These are phyloP conservation scores for Periphyllus acericola DNA, from an alignment of 2,888 invertebrate genomes.

Conservation along the genomic window DNA sequence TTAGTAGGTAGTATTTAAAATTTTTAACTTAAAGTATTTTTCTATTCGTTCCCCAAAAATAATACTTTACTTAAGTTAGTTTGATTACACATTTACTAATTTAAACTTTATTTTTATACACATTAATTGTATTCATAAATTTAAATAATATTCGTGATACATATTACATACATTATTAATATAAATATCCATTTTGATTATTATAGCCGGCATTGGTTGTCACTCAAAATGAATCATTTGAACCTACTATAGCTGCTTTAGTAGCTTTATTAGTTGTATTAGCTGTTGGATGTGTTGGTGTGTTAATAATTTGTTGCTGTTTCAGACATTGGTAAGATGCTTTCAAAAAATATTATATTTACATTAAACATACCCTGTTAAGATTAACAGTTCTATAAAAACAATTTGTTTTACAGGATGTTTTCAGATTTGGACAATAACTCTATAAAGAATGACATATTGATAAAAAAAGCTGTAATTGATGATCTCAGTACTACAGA, in stretches of 20 bases:
- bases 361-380: not conserved
- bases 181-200: conserved; percentile 56
- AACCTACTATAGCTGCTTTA: conserved; percentile 85
- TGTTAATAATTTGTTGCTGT: conserved; percentile 88
- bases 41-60: too few species aligned
- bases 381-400: not conserved
- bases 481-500: conserved; percentile 90
- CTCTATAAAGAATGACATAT: conserved; percentile 79
- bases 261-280: conserved; percentile 86
- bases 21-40: not conserved
- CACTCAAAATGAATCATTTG: conserved; percentile 80
- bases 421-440: conserved; percentile 77
- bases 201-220: conserved; percentile 74
- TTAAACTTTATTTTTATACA: not conserved
- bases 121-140: too few species aligned
- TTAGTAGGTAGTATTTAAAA: not conserved
- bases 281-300: conserved; percentile 86
- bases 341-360: not conserved
- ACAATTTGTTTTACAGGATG: conserved; percentile 71
- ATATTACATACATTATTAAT: not conserved
- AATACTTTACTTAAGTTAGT: not conserved
- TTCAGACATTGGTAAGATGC: conserved; percentile 79
- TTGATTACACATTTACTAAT: not conserved
- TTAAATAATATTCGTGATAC: too few species aligned
- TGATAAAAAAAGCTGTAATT: conserved; percentile 80